Evolutionary conservation across 2,797 vertebrate species (phyloP).

Genomic region (Galago senegalensis): DNA sequence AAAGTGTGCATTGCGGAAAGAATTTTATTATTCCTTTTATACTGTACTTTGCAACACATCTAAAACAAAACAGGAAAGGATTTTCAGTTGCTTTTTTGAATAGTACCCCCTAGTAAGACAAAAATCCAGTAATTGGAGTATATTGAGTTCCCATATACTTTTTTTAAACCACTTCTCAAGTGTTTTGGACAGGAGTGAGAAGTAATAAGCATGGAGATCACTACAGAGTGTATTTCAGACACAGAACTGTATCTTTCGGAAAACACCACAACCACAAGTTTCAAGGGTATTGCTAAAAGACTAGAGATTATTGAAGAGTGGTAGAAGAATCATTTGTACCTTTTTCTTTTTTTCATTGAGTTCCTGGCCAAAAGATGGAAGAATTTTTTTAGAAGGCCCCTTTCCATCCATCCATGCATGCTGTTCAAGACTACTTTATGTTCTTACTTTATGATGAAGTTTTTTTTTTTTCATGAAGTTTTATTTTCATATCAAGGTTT

Average conservation of each 20-base stretch:
- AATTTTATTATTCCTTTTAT: background rate
- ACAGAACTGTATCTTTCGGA: background rate
- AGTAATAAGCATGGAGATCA: background rate
- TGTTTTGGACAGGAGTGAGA: background rate
- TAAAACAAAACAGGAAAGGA: background rate
- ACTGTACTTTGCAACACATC: background rate
- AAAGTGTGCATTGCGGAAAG: background rate
- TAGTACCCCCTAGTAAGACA: background rate
- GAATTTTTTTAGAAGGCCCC: background rate
- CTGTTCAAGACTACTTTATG: background rate
- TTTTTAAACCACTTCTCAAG: background rate
- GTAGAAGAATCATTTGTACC: background rate
- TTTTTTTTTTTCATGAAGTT: slow-evolving; percentile 50
- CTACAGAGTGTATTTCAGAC: background rate
- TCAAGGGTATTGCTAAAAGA: background rate
- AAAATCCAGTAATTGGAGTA: background rate
- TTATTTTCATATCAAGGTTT: slow-evolving; percentile 47
- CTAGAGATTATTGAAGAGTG: background rate
- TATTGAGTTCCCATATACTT: fast-evolving
- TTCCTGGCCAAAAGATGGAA: background rate
- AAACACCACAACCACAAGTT: background rate
- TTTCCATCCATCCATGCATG: background rate
- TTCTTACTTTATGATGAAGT: background rate
- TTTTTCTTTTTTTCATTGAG: background rate
- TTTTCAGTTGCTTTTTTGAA: background rate